Evolutionary conservation across 2,113 vertebrate genomes (phyloP).

Genomic region (Hydrochoerus hydrochaeris): DNA sequence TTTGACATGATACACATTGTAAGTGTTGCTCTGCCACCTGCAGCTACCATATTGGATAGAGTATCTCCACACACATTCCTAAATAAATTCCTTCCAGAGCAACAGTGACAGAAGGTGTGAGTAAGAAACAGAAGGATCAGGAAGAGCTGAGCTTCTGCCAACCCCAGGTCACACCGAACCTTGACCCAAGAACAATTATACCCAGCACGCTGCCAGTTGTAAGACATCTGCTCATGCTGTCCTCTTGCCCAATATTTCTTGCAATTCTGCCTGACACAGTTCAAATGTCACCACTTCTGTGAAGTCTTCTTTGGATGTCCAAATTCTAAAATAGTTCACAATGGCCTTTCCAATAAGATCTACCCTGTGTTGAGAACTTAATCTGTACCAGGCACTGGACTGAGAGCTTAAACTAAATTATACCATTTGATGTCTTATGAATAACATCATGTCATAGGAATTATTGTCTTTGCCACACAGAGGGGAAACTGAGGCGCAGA

Average conservation of each 20-base stretch:
- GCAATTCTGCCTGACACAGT: neutral
- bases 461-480: neutral
- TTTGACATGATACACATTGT: neutral
- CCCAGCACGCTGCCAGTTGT: neutral
- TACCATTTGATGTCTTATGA: neutral
- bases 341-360: neutral
- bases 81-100: neutral
- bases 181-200: neutral
- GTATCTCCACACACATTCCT: neutral
- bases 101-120: neutral
- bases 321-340: neutral
- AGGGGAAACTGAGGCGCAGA: neutral
- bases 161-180: neutral
- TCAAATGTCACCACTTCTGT: neutral
- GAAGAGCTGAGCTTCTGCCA: neutral
- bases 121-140: neutral
- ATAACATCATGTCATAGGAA: neutral
- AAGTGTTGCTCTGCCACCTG: neutral
- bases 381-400: neutral
- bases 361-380: neutral
- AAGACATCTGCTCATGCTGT: neutral
- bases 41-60: neutral
- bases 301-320: neutral
- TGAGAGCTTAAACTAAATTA: neutral
- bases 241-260: neutral